These are phyloP conservation scores for Hucho hucho DNA, from an alignment of 2,113 vertebrate genomes.

Conservation along the genomic window DNA sequence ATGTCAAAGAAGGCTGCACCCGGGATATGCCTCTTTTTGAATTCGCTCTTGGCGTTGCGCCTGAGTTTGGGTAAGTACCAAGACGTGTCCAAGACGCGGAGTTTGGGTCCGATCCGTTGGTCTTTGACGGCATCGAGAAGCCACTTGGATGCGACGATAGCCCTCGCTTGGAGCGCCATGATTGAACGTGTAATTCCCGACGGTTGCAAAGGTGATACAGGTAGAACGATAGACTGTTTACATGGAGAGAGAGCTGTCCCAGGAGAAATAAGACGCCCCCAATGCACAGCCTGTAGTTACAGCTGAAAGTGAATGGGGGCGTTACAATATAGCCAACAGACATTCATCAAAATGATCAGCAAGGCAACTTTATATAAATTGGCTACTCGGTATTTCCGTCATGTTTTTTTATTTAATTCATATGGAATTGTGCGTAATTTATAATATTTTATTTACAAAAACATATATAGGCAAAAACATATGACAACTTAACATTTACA, in stretches of 20 bases:
- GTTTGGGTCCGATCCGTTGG: conserved; percentile 59
- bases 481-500: too few relatives aligned
- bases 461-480: too few relatives aligned
- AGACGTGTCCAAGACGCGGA: conserved; percentile 86
- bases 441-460: too few relatives aligned
- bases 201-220: neutral
- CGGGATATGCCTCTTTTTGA: conserved; percentile 81
- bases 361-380: too few relatives aligned
- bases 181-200: neutral
- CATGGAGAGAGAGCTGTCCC: neutral
- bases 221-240: neutral
- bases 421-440: too few relatives aligned
- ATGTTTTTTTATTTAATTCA: too few relatives aligned
- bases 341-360: neutral
- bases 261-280: neutral
- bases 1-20: conserved; percentile 89
- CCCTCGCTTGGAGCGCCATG: conserved; percentile 78
- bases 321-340: neutral
- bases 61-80: conserved; percentile 88
- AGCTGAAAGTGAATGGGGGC: neutral
- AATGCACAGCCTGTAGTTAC: neutral
- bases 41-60: conserved; percentile 79
- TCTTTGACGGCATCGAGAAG: conserved; percentile 77
- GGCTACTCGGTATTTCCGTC: too few relatives aligned
- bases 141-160: conserved; percentile 84